phyloP scores from a whole-genome alignment of 2,113 vertebrate genomes.

The Python bivittatus region DNA sequence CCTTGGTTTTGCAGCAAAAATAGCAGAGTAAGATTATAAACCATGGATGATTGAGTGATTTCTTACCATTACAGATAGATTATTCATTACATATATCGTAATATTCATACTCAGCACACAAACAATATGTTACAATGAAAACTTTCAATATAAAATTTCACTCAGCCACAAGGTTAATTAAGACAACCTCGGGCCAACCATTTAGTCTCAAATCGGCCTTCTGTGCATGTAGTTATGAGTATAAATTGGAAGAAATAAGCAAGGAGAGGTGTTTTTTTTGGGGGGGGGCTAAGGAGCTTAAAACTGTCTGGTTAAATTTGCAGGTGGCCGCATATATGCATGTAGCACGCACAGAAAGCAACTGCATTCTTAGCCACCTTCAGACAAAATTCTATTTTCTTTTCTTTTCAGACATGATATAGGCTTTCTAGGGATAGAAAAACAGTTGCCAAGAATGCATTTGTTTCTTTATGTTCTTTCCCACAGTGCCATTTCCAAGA shows the following conservation, averaged over 20 bases:
- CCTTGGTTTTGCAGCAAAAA: slow-evolving; percentile 4
- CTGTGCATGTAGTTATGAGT: background rate
- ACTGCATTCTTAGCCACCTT: background rate
- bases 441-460: slow-evolving; percentile 7
- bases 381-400: background rate
- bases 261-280: background rate
- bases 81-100: background rate
- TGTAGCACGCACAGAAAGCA: background rate
- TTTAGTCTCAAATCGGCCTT: background rate
- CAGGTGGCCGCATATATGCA: too few species aligned
- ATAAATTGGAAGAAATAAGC: background rate
- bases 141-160: background rate
- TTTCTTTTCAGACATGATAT: background rate
- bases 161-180: background rate
- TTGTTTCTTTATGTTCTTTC: slow-evolving; percentile 14
- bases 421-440: background rate
- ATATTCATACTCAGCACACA: background rate
- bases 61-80: slow-evolving; percentile 50
- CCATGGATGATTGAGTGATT: slow-evolving; percentile 44
- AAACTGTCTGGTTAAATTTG: background rate
- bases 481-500: background rate
- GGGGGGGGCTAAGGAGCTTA: background rate
- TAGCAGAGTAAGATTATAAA: slow-evolving; percentile 35
- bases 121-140: background rate
- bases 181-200: background rate